phyloP scores from a whole-genome alignment of 92 coral and sea anemone species.

The Palythoa caribaeorum region DNA sequence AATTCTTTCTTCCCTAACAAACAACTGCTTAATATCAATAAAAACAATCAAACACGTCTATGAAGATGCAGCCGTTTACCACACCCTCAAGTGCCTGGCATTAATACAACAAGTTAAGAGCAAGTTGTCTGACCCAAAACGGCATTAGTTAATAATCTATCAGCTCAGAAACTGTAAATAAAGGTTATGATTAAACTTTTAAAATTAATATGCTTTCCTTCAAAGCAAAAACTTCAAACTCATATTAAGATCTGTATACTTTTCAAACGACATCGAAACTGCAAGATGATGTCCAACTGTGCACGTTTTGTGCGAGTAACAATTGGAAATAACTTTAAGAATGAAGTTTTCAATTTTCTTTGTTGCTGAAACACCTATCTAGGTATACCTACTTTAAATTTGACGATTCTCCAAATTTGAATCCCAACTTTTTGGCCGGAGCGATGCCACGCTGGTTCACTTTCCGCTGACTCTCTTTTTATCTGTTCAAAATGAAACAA shows the following conservation, averaged over 20 bases:
- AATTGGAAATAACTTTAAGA: no score
- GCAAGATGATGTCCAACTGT: no score
- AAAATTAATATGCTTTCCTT: not conserved
- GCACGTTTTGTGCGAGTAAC: no score
- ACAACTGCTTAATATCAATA: not conserved
- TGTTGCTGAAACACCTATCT: not conserved
- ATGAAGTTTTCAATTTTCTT: not conserved
- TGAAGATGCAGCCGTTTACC: not conserved
- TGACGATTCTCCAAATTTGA: constrained; percentile 82
- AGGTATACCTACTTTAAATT: constrained; percentile 66
- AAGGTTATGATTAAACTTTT: not conserved
- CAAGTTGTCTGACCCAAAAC: no score
- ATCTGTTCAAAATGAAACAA: constrained; percentile 50
- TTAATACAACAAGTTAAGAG: no score
- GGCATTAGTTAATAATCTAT: not conserved
- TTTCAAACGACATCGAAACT: no score
- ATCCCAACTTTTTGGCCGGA: constrained; percentile 77
- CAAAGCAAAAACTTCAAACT: not conserved
- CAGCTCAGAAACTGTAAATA: not conserved
- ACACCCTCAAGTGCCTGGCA: not conserved
- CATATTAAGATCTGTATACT: no score
- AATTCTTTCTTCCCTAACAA: not conserved
- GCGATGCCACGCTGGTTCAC: constrained; percentile 80
- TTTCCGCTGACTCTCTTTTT: constrained; percentile 70
- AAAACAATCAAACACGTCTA: not conserved